Evolutionary conservation across 2,113 vertebrate genomes (phyloP).

Genomic region (Myiagra hebetior): DNA sequence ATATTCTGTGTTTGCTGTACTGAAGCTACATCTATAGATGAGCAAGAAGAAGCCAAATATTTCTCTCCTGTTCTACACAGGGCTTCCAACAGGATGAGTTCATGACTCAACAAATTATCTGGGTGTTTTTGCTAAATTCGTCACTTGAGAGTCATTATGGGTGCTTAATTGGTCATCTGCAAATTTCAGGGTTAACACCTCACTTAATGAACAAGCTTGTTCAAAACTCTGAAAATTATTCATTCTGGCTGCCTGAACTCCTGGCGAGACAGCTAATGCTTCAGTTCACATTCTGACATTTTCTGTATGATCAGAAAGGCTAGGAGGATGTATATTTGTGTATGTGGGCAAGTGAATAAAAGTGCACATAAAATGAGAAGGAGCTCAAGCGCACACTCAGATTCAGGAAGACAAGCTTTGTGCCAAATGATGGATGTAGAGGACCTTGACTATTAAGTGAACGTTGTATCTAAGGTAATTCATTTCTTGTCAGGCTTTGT

Average conservation of each 20-base stretch:
- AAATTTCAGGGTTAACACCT: constrained; percentile 32
- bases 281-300: constrained; percentile 16
- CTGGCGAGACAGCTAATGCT: constrained; percentile 1
- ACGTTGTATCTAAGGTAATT: background rate
- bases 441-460: background rate
- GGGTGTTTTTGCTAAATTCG: background rate
- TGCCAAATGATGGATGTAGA: background rate
- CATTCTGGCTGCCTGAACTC: background rate
- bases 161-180: constrained; percentile 27
- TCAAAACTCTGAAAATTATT: constrained; percentile 10
- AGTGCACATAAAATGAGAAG: background rate
- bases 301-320: background rate
- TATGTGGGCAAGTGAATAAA: constrained; percentile 5
- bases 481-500: background rate
- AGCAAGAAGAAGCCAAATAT: background rate
- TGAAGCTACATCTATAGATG: background rate
- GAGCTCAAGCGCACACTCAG: background rate
- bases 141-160: background rate
- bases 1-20: background rate
- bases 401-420: background rate
- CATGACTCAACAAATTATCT: constrained; percentile 1
- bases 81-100: background rate
- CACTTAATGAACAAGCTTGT: constrained; percentile 7
- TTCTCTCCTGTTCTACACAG: background rate
- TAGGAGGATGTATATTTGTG: background rate